Evolutionary conservation across 2,113 vertebrate species (phyloP), one percentile per base, ranked within the genome.

Genomic region (Cyprinodon brontotheroides): DNA sequence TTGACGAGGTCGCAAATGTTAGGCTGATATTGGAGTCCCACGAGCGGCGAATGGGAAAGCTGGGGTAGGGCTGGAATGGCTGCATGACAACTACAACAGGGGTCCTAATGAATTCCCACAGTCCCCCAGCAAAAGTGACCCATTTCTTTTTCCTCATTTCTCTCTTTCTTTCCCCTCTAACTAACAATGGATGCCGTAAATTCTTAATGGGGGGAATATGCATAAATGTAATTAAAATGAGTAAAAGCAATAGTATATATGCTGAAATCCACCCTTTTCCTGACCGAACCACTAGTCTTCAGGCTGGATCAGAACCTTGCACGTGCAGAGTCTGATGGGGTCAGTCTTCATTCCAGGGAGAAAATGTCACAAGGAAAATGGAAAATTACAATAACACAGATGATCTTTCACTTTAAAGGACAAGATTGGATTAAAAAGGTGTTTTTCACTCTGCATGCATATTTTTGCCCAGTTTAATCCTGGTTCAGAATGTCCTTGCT

Each of bases 141-240:
- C 89, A 92, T 90, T 93, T 92, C 85, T 48, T 38, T 74, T 57
- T 75, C 60, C 77, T n/a, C 43, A 57, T 72, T 48, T 83, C 68
- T 77, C 37, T 47, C 41, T 70, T 72, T 61, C 40, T 20, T 36
- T 38, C 64, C 57, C 66, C 75, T 68, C 77, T 77, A 77, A 4
- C 79, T 87, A 82, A 88, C 29, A 84, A 82, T 62, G 72, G 84
- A 80, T 92, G 89, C 84, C 88, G 89, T 77, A 88, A 87, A 91
- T 92, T 87, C 84, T 89, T 86, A 82, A 87, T 68, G 80, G 38
- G 15, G 84, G 59, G 68, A 83, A 87, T 81, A 87, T 89, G 83
- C 87, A 90, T 89, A 83, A 67, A 89, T 91, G 79, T 91, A 91
- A 92, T 92, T 89, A 91, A 89, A 87, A 77, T 53, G 48, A 75